A percentile compares a stretch with the other conserved stretches of the same genome.
These are phyloP conservation scores for Neopelma chrysocephalum DNA, from an alignment of 2,797 vertebrate genomes.

Conservation along the genomic window DNA sequence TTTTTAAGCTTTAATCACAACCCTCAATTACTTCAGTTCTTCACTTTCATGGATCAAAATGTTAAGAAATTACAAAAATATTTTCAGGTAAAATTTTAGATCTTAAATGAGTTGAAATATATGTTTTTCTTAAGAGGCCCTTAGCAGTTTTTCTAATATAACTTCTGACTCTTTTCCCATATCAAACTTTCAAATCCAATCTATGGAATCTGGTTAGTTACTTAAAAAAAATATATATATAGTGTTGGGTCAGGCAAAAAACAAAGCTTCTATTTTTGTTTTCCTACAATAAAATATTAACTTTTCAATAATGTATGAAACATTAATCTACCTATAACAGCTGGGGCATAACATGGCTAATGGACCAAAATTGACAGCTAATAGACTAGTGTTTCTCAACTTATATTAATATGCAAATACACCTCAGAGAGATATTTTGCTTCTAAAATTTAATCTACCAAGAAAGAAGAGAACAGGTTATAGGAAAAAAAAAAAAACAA, in stretches of 20 bases:
- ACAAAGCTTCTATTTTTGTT: rapidly evolving
- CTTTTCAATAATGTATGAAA: background rate
- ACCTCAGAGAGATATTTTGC: background rate
- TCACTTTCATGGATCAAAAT: background rate
- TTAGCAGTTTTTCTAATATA: background rate
- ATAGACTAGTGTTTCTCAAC: background rate
- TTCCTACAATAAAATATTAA: background rate
- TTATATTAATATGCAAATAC: background rate
- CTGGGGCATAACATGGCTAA: background rate
- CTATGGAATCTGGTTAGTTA: background rate
- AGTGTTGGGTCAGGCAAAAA: background rate
- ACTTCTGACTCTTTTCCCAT: background rate
- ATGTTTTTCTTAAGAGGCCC: rapidly evolving
- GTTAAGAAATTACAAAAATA: background rate
- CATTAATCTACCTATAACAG: background rate
- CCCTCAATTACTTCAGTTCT: background rate
- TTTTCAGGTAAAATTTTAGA: background rate
- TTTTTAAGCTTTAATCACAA: background rate
- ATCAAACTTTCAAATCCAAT: background rate
- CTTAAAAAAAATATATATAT: background rate
- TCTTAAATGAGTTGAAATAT: background rate
- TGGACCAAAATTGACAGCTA: background rate
- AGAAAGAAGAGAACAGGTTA: background rate
- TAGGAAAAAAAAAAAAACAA: too few relatives aligned
- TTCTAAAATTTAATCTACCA: background rate